A percentile compares a stretch with the other conserved stretches of the same genome.
Evolutionary conservation across 1,140 invertebrate species (phyloP).

Genomic region (Drosophila bifasciata): DNA sequence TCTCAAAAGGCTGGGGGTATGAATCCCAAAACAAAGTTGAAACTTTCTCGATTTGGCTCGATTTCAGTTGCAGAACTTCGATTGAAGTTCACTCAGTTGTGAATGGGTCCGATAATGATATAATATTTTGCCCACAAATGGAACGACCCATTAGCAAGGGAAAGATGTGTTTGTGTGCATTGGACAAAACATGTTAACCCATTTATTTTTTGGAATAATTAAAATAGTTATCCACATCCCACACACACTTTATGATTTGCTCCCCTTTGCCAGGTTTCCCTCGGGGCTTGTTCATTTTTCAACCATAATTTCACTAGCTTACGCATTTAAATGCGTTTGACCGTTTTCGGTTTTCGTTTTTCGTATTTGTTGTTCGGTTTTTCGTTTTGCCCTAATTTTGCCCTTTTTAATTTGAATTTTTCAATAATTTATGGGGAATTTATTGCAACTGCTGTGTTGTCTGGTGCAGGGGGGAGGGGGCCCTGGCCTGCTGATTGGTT

Average conservation of each 20-base stretch:
- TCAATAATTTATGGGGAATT: conserved; percentile 60
- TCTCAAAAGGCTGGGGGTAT: no score
- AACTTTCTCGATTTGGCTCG: neutral
- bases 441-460: conserved; percentile 28
- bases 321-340: conserved; percentile 38
- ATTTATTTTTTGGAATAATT: conserved; percentile 65
- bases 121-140: neutral
- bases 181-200: conserved; percentile 52
- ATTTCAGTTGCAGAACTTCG: conserved; percentile 9
- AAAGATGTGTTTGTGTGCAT: conserved; percentile 38
- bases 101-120: neutral
- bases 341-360: conserved; percentile 18
- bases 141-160: no score
- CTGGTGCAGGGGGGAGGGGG: no score
- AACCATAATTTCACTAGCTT: conserved; percentile 49
- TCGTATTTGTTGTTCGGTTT: conserved; percentile 11
- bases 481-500: conserved; percentile 17
- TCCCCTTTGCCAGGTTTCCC: no score
- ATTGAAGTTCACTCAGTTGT: conserved; percentile 34
- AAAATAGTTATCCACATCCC: conserved; percentile 45
- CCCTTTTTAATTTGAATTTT: conserved; percentile 20
- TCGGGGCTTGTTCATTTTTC: conserved; percentile 3
- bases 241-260: no score
- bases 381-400: conserved; percentile 24
- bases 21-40: conserved; percentile 21